Conservation (phyloP, 2,888 invertebrate species). For the Sphinx pinastri region DNA sequence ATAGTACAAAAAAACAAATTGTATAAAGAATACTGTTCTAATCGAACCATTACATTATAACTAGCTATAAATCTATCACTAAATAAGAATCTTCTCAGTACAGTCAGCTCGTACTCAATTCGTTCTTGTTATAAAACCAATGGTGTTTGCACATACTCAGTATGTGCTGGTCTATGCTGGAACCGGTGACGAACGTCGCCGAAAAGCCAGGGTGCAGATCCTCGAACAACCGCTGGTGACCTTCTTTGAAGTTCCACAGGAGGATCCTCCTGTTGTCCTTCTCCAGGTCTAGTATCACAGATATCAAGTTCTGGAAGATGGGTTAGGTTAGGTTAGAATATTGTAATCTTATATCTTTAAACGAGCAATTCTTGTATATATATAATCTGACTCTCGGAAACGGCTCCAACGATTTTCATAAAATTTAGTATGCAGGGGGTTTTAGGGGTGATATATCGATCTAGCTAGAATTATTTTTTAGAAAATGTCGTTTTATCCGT, state of each 20-base stretch:
- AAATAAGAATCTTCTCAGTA: too few species aligned
- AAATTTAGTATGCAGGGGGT: too few species aligned
- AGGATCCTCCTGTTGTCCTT: conserved; percentile 50
- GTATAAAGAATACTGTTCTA: too few species aligned
- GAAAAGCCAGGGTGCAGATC: conserved; percentile 52
- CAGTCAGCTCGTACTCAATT: neutral
- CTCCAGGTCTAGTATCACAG: conserved; percentile 66
- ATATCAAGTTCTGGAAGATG: conserved; percentile 59
- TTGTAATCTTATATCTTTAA: neutral
- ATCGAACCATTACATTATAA: too few species aligned
- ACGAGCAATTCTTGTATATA: too few species aligned
- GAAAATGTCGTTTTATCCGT: too few species aligned
- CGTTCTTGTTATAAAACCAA: neutral
- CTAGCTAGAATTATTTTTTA: too few species aligned
- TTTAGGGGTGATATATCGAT: too few species aligned
- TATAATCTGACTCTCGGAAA: too few species aligned
- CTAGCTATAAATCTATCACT: too few species aligned
- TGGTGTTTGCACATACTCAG: conserved; percentile 48
- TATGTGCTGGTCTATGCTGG: conserved; percentile 69
- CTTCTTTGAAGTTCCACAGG: conserved; percentile 68
- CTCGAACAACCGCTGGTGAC: conserved; percentile 53
- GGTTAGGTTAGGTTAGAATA: neutral
- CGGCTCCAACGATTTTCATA: too few species aligned
- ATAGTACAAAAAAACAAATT: too few species aligned
- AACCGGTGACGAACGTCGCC: conserved; percentile 57